Percentiles rank a stretch among this genome's conserved stretches.
Evolutionary conservation across 2,888 invertebrate genomes (phyloP).

Genomic region (Andrena camellia): DNA sequence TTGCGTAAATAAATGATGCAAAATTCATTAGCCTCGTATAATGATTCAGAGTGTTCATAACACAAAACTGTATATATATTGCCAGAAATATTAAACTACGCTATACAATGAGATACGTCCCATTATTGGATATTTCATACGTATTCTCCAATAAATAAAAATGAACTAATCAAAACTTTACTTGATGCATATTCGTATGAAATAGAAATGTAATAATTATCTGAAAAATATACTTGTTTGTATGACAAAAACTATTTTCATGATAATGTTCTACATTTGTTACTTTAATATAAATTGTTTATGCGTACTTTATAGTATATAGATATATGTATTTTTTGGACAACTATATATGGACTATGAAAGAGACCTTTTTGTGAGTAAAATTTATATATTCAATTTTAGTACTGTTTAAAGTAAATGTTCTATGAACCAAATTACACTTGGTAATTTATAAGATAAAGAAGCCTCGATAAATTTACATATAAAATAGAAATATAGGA

Average conservation of each 20-base stretch:
- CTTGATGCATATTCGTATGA: background rate
- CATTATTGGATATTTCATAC: constrained; percentile 37
- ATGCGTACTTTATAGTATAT: background rate
- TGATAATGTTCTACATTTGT: background rate
- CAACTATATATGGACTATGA: background rate
- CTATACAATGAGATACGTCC: constrained; percentile 48
- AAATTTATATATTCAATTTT: background rate
- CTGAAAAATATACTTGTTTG: background rate
- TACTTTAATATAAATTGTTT: background rate
- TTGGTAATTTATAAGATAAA: background rate
- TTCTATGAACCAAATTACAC: background rate
- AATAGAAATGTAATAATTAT: background rate
- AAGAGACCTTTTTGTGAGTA: background rate
- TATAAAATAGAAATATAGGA: background rate
- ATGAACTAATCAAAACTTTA: background rate
- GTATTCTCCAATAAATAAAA: constrained; percentile 31
- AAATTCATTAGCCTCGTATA: background rate
- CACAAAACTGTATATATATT: background rate
- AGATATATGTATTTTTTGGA: background rate
- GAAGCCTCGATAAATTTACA: background rate
- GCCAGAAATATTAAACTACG: background rate
- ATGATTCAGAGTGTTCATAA: background rate
- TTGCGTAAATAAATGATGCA: background rate
- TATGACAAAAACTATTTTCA: background rate
- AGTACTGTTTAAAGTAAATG: background rate